phyloP scores from a whole-genome alignment of 2,113 vertebrate species.

The Gambusia affinis region DNA sequence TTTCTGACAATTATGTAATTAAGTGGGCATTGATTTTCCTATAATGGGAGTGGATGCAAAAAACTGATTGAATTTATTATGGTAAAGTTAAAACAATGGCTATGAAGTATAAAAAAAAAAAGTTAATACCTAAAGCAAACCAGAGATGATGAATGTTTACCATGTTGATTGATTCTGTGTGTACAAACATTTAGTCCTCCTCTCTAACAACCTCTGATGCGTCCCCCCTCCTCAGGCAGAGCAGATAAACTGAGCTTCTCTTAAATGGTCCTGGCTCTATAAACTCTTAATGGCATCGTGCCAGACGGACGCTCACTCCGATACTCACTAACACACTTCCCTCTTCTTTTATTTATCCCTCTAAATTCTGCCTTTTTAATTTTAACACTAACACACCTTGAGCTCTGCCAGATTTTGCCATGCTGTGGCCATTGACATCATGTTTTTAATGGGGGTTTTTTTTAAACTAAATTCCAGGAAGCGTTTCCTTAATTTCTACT shows the following conservation, averaged over 20 bases:
- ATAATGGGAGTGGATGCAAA: not conserved
- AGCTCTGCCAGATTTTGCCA: not conserved
- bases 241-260: slow-evolving; percentile 32
- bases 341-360: slow-evolving; percentile 11
- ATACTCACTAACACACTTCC: slow-evolving; percentile 12
- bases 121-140: not conserved
- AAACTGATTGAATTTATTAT: not conserved
- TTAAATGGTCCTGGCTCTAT: slow-evolving; percentile 58
- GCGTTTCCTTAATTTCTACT: no score
- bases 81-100: not conserved
- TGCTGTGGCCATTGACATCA: not conserved
- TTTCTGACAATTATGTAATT: slow-evolving; percentile 9
- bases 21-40: slow-evolving; percentile 15
- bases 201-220: slow-evolving; percentile 14
- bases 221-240: slow-evolving; percentile 27
- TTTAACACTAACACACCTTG: not conserved
- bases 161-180: not conserved
- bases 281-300: slow-evolving; percentile 40
- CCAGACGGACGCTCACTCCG: slow-evolving; percentile 15
- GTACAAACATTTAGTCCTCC: not conserved
- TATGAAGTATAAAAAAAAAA: not conserved
- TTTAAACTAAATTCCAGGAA: no score
- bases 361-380: slow-evolving; percentile 1
- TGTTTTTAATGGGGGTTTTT: no score
- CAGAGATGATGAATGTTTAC: slow-evolving; percentile 6